Evolutionary conservation across 64 coral and sea anemone species (phyloP).

Genomic region (Anthopleura sola): DNA sequence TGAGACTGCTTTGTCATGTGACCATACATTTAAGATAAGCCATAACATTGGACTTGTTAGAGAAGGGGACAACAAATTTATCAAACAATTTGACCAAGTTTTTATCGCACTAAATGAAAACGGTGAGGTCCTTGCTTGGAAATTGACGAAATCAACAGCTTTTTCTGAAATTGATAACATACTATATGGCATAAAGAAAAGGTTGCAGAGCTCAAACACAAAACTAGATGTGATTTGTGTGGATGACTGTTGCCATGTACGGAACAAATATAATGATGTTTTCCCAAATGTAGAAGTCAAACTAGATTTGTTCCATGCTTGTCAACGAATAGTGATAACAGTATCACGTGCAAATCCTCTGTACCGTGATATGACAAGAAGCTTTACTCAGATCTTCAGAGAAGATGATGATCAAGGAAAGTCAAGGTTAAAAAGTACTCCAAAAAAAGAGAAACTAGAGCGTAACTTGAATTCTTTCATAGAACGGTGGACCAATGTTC

Average conservation of each 20-base stretch:
- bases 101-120: constrained; percentile 46
- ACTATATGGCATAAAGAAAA: constrained; percentile 25
- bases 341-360: constrained; percentile 5
- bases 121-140: constrained; percentile 46
- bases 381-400: constrained; percentile 33
- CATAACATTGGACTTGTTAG: constrained; percentile 33
- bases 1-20: constrained; percentile 24
- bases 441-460: not conserved
- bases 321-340: constrained; percentile 34
- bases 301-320: constrained; percentile 44
- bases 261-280: not conserved
- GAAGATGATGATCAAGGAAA: constrained; percentile 21
- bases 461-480: constrained; percentile 17
- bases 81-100: constrained; percentile 14
- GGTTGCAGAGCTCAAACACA: not conserved
- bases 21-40: constrained; percentile 52
- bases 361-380: constrained; percentile 19
- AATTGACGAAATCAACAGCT: constrained; percentile 21
- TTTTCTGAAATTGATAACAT: constrained; percentile 58
- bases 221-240: constrained; percentile 2
- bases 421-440: constrained; percentile 6
- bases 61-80: constrained; percentile 25
- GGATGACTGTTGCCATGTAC: constrained; percentile 40
- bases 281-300: constrained; percentile 15
- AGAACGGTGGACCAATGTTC: not conserved